Evolutionary conservation across 2,113 vertebrate genomes (phyloP).

Genomic region (Channa maculata): DNA sequence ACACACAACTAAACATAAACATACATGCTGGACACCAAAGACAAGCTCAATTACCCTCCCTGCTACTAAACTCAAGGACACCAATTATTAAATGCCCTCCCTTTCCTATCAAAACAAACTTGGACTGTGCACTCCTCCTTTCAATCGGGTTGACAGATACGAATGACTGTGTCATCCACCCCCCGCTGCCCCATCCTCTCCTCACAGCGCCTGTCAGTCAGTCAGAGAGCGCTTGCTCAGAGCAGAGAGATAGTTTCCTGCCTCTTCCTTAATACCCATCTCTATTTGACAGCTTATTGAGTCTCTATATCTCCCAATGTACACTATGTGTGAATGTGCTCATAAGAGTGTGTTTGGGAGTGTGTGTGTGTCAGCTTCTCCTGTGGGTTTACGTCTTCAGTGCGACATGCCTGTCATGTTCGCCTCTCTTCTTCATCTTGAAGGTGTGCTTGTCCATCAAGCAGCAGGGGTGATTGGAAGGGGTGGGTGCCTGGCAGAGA

Average conservation of each 20-base stretch:
- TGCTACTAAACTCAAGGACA: conserved; percentile 71
- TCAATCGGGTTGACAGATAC: conserved; percentile 78
- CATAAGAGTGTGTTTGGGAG: conserved; percentile 54
- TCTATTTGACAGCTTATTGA: conserved; percentile 85
- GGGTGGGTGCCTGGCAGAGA: conserved; percentile 71
- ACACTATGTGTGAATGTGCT: conserved; percentile 70
- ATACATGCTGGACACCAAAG: conserved; percentile 56
- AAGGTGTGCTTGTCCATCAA: conserved; percentile 84
- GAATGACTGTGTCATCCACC: conserved; percentile 78
- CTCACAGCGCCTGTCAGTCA: conserved; percentile 80
- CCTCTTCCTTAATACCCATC: conserved; percentile 84
- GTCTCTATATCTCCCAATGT: conserved; percentile 79
- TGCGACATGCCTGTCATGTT: conserved; percentile 82
- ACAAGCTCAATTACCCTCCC: conserved; percentile 61
- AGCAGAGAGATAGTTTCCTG: conserved; percentile 80
- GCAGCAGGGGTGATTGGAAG: conserved; percentile 72
- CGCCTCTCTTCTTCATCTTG: conserved; percentile 78
- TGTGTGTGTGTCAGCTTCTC: conserved; percentile 76
- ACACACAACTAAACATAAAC: conserved; percentile 23
- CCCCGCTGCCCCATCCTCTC: conserved; percentile 72
- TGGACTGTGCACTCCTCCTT: conserved; percentile 70
- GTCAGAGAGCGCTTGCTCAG: conserved; percentile 77
- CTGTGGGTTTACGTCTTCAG: conserved; percentile 77
- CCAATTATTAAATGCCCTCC: conserved; percentile 71
- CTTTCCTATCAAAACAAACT: conserved; percentile 76